A percentile compares a stretch with the other conserved stretches of the same genome.
Conservation (phyloP, 2,888 invertebrate genomes). For the Cantharis rufa region DNA sequence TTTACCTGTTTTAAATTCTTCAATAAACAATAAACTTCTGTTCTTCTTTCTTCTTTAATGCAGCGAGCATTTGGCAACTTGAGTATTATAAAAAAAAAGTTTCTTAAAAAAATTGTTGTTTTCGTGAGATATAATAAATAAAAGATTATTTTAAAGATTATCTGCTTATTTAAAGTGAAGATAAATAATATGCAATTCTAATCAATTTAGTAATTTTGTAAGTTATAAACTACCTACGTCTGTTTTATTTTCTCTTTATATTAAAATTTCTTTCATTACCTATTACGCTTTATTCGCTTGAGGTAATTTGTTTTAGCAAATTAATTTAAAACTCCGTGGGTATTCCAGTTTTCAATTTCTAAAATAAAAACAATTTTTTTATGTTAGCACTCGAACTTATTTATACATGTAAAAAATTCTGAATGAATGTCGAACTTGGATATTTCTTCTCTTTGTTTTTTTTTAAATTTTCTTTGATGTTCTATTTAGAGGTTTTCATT, state of each 20-base stretch:
- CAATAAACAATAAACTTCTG: too few species aligned
- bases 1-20: not conserved
- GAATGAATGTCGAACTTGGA: not conserved
- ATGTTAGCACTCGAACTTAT: not conserved
- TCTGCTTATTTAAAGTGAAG: not conserved
- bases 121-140: too few species aligned
- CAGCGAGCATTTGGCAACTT: too few species aligned
- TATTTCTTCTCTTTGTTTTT: not conserved
- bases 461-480: not conserved
- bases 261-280: not conserved
- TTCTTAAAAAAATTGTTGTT: too few species aligned
- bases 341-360: not conserved
- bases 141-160: not conserved
- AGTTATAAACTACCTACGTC: not conserved
- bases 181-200: not conserved
- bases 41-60: too few species aligned
- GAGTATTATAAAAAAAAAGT: too few species aligned
- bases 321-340: constrained; percentile 23
- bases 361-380: not conserved
- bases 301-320: constrained; percentile 2
- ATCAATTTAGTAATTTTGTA: not conserved
- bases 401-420: not conserved
- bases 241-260: not conserved
- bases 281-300: not conserved
- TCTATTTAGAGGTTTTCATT: not conserved